Base-by-base conservation (phyloP, 2,113 vertebrate genomes). In the Lasiurus borealis region DNA sequence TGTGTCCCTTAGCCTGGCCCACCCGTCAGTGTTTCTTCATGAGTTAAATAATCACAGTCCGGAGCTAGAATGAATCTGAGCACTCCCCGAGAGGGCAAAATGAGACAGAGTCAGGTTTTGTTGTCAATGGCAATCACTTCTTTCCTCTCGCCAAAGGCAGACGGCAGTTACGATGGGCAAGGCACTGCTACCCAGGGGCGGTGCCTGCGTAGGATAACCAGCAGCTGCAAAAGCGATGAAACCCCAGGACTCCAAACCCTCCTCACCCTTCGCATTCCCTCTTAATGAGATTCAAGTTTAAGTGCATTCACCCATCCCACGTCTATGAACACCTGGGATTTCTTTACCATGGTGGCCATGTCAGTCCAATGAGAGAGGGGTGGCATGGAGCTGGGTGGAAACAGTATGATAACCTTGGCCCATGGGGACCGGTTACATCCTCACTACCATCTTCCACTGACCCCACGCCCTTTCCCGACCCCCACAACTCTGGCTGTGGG, bases 81-180 rank as follows among this genome's bases (percentile, higher is more conserved):
- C 34, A 57, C 57, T 84, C 66, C 27, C 29, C 21, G 4, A 68
- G 44, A 25, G 31, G 50, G 62, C 93, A 62, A 48, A 73, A 71
- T 21, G 69, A 83, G 44, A 23, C 31, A 73, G 44, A 83, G 40
- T 80, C 50, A 21, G 31, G 88, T 96, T 96, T 94, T 87, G 52
- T 93, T 93, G 90, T 64, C 25, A 92, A 94, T 86, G 75, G 80
- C 73, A 78, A 36, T 83, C 18, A 25, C 50, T 81, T 23, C 59
- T 77, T 89, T 90, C 44, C 71, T 69, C 64, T 87, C 87, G 89
- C 85, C 81, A 80, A 89, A 52, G 46, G 40, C 14, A 68, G 52
- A 69, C 0, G 25, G 54, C n/a, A 6, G 76, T 62, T 75, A 46
- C 85, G 62, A 71, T 6, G 54, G 62, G n/a, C 64, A n/a, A 57